Percentiles rank a stretch among this genome's conserved stretches.
Conservation (phyloP, 2,797 vertebrate species). For the Pantherophis alleghaniensis region DNA sequence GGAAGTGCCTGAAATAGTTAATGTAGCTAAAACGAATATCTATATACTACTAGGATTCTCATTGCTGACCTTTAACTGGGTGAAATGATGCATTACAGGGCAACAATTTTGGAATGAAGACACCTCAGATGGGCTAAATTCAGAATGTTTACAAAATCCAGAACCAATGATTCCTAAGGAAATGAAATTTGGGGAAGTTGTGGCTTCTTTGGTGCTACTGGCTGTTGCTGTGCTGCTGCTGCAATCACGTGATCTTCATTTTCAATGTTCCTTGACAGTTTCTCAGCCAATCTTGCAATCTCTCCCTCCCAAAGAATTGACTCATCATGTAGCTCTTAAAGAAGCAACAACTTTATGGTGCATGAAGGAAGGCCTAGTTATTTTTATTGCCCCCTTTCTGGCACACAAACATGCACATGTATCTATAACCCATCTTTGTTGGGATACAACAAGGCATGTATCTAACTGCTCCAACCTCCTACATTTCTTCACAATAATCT, state of each 20-base stretch:
- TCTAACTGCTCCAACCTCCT: not conserved
- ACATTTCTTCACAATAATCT: not conserved
- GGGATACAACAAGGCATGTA: not conserved
- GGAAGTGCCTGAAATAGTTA: not conserved
- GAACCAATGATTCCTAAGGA: not conserved
- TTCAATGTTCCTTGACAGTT: not conserved
- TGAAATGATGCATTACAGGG: not conserved
- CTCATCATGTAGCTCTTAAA: not conserved
- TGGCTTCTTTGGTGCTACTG: not conserved
- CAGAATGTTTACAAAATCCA: not conserved
- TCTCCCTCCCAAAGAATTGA: not conserved
- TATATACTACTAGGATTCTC: not conserved
- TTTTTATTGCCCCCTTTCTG: not conserved
- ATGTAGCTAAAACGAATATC: not conserved
- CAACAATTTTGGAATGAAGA: not conserved
- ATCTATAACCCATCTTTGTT: not conserved
- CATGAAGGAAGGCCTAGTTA: not conserved
- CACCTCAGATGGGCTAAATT: not conserved
- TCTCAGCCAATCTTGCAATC: not conserved
- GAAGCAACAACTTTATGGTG: not conserved
- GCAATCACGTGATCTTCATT: not conserved
- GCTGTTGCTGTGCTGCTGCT: not conserved
- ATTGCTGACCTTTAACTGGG: not conserved
- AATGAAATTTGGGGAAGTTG: not conserved
- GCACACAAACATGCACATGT: not conserved